These are phyloP conservation scores for Sylvilagus floridanus DNA, from an alignment of 2,797 vertebrate genomes.

Conservation along the genomic window DNA sequence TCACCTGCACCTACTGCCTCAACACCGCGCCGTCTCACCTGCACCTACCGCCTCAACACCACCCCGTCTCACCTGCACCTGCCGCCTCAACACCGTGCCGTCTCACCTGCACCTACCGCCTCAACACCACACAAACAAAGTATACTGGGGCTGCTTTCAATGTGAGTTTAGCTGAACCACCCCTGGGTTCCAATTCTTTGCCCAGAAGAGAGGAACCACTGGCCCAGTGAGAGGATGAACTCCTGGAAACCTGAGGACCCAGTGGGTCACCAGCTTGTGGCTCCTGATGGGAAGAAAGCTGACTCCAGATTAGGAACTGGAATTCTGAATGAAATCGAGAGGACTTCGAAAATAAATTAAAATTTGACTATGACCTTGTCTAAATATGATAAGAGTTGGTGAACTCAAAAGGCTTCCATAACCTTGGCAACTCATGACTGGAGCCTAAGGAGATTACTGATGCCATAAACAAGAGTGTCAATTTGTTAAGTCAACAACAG, in stretches of 20 bases:
- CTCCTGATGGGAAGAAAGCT: neutral
- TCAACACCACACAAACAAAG: neutral
- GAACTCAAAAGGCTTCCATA: no score
- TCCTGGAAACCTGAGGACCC: neutral
- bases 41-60: no score
- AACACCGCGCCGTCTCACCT: no score
- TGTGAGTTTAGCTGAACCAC: neutral
- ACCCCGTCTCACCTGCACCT: neutral
- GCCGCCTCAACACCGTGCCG: neutral
- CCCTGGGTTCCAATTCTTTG: neutral
- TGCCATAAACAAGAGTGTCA: no score
- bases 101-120: neutral
- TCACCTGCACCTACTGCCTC: no score
- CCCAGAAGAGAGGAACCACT: neutral
- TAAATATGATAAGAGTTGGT: no score
- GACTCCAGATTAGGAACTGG: neutral
- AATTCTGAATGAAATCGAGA: neutral
- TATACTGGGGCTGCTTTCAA: neutral
- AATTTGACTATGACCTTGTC: no score
- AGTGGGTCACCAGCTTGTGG: neutral
- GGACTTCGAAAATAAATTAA: constrained; percentile 34
- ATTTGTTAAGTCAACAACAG: no score
- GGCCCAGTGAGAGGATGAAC: neutral
- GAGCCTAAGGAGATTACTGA: no score
- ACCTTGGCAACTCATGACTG: no score